phyloP scores from a whole-genome alignment of 2,888 invertebrate genomes.

The Orthosia gothica region DNA sequence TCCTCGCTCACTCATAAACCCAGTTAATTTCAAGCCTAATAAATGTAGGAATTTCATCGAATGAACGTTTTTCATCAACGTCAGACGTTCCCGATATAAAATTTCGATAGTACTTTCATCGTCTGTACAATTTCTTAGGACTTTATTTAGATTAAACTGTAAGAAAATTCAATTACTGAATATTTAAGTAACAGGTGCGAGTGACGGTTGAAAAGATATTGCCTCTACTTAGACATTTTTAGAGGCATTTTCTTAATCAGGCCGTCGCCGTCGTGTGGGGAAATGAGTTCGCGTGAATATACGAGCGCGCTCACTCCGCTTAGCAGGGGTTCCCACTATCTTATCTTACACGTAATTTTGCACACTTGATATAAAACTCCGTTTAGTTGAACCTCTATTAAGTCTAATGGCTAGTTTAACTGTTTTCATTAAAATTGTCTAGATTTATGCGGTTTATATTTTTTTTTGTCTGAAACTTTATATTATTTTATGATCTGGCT shows the following conservation, averaged over 20 bases:
- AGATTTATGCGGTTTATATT: conserved; percentile 12
- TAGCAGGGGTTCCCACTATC: conserved; percentile 57
- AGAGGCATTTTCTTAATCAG: conserved; percentile 65
- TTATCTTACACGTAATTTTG: conserved; percentile 63
- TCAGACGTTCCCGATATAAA: conserved; percentile 57
- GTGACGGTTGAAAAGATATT: conserved; percentile 58
- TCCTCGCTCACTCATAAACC: conserved; percentile 18
- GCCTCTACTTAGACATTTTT: conserved; percentile 61
- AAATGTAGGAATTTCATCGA: conserved; percentile 50
- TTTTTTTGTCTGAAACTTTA: conserved; percentile 1
- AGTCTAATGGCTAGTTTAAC: conserved; percentile 50
- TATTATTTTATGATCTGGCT: too few species aligned
- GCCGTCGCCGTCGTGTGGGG: conserved; percentile 62
- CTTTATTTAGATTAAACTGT: conserved; percentile 53
- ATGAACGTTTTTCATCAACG: conserved; percentile 59
- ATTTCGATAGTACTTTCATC: conserved; percentile 47
- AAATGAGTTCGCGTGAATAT: conserved; percentile 63
- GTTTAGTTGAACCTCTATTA: conserved; percentile 55
- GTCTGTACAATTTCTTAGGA: conserved; percentile 44
- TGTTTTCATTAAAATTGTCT: conserved; percentile 45
- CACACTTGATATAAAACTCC: conserved; percentile 54
- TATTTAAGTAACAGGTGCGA: conserved; percentile 68
- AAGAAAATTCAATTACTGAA: conserved; percentile 66
- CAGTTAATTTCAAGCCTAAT: conserved; percentile 51
- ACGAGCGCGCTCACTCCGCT: conserved; percentile 56